Conservation (phyloP, 2,797 vertebrate species). For the Sebastes kiyomatsui region DNA sequence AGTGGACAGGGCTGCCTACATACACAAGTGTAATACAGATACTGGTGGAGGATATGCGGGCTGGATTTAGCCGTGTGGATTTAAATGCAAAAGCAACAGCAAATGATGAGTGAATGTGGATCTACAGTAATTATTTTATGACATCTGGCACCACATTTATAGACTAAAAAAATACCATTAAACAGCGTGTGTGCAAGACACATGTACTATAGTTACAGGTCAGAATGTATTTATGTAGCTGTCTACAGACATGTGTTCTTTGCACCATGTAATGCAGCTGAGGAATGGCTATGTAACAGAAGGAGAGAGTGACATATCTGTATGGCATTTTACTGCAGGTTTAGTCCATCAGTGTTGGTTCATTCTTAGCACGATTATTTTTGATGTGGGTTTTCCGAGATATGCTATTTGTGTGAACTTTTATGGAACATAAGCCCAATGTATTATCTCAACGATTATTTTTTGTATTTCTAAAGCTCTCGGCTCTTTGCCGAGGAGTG, state of each 20-base stretch:
- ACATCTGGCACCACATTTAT: not conserved
- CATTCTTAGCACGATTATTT: constrained; percentile 8
- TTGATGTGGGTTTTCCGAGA: not conserved
- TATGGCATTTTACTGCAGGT: constrained; percentile 9
- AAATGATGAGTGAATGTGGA: constrained; percentile 6
- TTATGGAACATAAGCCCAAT: not conserved
- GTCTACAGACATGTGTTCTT: constrained; percentile 45
- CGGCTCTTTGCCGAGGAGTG: not conserved
- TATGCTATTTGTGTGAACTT: not conserved
- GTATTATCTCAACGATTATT: not conserved
- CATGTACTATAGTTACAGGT: constrained; percentile 9
- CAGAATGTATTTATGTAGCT: constrained; percentile 51
- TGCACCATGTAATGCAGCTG: constrained; percentile 47
- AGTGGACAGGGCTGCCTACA: constrained; percentile 13
- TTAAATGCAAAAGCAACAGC: constrained; percentile 9
- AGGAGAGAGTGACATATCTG: constrained; percentile 20
- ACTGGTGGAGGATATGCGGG: not conserved
- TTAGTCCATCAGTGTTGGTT: constrained; percentile 7
- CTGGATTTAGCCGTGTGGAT: constrained; percentile 9
- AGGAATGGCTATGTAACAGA: constrained; percentile 63
- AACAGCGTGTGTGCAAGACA: constrained; percentile 16
- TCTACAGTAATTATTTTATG: constrained; percentile 4
- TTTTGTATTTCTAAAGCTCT: not conserved
- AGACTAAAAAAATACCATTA: constrained; percentile 11
- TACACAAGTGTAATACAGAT: not conserved